Percentiles rank a stretch among this genome's conserved stretches.
phyloP scores from a whole-genome alignment of 2,888 invertebrate species.

The Napeogenes inachia region DNA sequence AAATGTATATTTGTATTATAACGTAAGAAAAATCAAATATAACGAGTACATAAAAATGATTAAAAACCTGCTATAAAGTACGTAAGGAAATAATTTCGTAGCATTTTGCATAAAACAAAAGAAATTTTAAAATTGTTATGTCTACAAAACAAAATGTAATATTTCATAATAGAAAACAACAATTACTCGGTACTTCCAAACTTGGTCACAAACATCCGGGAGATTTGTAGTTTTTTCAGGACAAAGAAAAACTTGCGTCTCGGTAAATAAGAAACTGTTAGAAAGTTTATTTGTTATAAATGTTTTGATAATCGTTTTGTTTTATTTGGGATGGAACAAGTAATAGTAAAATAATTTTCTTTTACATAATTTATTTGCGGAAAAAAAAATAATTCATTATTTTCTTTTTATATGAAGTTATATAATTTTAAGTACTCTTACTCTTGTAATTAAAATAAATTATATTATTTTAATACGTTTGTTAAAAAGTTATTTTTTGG shows the following conservation, averaged over 20 bases:
- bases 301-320: conserved; percentile 5
- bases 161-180: conserved; percentile 18
- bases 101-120: not conserved
- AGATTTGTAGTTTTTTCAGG: conserved; percentile 8
- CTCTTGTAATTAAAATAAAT: too few species aligned
- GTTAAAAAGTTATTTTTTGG: too few species aligned
- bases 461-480: too few species aligned
- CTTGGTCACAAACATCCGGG: conserved; percentile 4
- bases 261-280: conserved; percentile 5
- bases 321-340: not conserved
- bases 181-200: conserved; percentile 10
- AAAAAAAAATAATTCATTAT: not conserved
- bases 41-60: too few species aligned
- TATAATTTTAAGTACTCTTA: too few species aligned
- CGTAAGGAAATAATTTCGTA: not conserved
- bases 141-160: conserved; percentile 10
- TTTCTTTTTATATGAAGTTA: too few species aligned
- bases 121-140: not conserved
- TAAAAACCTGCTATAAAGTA: too few species aligned
- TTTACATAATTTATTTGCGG: not conserved
- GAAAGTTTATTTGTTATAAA: conserved; percentile 7
- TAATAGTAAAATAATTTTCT: not conserved
- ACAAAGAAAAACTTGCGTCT: conserved; percentile 7
- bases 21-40: too few species aligned
- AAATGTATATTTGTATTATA: too few species aligned